phyloP scores from a whole-genome alignment of 1,140 invertebrate genomes.

The Leptopilina boulardi region DNA sequence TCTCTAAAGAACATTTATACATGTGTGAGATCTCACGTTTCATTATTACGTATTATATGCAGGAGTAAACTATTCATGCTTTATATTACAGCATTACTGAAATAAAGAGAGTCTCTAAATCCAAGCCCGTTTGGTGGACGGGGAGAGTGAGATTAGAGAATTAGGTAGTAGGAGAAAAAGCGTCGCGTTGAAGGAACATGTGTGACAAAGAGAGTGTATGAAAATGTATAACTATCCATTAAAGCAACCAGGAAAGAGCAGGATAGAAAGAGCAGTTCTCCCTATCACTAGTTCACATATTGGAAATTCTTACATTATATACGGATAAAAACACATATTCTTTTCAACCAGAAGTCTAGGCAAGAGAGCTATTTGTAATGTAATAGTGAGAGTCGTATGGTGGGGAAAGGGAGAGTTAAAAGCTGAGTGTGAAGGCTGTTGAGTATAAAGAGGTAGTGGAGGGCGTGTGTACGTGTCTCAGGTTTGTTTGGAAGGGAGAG shows the following conservation, averaged over 20 bases:
- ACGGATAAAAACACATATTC: neutral
- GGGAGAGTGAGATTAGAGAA: slow-evolving; percentile 18
- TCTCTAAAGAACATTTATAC: neutral
- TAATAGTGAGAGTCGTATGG: slow-evolving; percentile 10
- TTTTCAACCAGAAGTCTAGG: slow-evolving; percentile 2
- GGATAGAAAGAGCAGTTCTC: neutral
- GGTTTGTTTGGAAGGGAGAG: slow-evolving; percentile 14
- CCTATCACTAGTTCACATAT: neutral
- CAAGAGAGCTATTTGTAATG: slow-evolving; percentile 22
- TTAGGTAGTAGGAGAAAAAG: neutral
- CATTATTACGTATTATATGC: slow-evolving; percentile 56
- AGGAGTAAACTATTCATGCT: slow-evolving; percentile 34
- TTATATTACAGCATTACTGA: slow-evolving; percentile 57
- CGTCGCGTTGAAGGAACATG: neutral
- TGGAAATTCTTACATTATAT: neutral
- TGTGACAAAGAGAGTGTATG: neutral
- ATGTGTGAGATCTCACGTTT: slow-evolving; percentile 34
- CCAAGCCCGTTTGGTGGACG: slow-evolving; percentile 20
- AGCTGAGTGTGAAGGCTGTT: slow-evolving; percentile 2
- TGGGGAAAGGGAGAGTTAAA: slow-evolving; percentile 18
- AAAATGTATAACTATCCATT: neutral
- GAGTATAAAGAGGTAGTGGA: neutral
- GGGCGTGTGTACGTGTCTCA: neutral
- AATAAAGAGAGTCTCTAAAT: slow-evolving; percentile 52
- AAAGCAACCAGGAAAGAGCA: neutral